Percentiles rank a stretch among this genome's conserved stretches.
Conservation (phyloP, 2,113 vertebrate genomes). For the Alces alces region DNA sequence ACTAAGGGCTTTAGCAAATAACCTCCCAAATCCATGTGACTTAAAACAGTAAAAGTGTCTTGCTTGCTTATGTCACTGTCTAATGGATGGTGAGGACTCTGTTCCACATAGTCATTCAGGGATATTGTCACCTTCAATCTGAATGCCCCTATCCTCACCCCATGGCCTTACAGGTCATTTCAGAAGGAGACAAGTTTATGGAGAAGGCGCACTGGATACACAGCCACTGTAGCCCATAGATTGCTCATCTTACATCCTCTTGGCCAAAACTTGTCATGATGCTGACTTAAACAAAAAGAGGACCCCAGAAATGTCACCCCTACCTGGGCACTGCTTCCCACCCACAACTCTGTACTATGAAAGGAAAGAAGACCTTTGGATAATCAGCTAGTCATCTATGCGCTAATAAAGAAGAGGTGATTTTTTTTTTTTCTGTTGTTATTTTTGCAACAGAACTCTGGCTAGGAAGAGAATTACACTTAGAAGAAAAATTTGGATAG, state of each 20-base stretch:
- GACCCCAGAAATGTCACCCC: neutral
- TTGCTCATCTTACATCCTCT: neutral
- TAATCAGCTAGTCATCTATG: neutral
- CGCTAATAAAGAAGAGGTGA: neutral
- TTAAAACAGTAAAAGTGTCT: neutral
- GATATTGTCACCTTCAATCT: neutral
- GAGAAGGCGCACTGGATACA: neutral
- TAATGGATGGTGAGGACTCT: neutral
- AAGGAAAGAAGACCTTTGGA: neutral
- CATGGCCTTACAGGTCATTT: neutral
- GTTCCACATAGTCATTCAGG: neutral
- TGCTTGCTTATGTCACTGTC: neutral
- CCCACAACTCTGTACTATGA: neutral
- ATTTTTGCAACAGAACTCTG: neutral
- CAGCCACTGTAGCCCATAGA: neutral
- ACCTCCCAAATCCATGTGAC: neutral
- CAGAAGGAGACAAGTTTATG: neutral
- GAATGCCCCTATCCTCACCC: neutral
- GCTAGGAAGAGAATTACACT: neutral
- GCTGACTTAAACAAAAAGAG: neutral
- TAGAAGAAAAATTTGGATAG: neutral
- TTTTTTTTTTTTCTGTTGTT: neutral
- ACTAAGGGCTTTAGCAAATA: neutral
- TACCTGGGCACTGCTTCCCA: neutral
- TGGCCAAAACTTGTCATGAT: neutral